These are phyloP conservation scores for Sinohyriopsis cumingii DNA, from an alignment of 2,888 invertebrate genomes.

Conservation along the genomic window DNA sequence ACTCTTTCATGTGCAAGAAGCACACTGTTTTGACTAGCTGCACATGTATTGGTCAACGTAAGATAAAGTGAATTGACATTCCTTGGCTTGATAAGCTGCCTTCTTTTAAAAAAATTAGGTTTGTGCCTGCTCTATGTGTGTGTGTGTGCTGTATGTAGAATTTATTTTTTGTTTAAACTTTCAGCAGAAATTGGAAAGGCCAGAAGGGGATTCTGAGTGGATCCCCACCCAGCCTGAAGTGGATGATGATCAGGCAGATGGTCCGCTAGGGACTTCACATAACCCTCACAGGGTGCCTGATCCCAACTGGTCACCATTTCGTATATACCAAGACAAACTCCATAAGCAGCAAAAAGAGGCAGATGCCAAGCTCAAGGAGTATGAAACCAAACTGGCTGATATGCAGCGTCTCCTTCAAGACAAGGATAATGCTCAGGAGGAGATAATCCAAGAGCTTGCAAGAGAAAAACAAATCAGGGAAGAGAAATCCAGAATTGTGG, in stretches of 20 bases:
- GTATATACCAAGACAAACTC: constrained; percentile 38
- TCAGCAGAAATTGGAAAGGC: background rate
- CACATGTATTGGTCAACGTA: too few relatives aligned
- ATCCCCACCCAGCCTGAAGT: constrained; percentile 1
- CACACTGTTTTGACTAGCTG: too few relatives aligned
- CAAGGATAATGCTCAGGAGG: constrained; percentile 44
- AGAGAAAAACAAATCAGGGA: constrained; percentile 51
- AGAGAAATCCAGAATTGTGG: constrained; percentile 36
- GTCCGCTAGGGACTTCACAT: background rate
- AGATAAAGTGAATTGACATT: too few relatives aligned
- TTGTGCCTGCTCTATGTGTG: too few relatives aligned
- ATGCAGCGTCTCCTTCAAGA: constrained; percentile 44
- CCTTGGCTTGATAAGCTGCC: too few relatives aligned
- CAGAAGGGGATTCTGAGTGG: constrained; percentile 12
- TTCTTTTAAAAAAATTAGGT: too few relatives aligned
- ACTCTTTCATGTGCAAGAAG: too few relatives aligned
- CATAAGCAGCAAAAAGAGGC: constrained; percentile 41
- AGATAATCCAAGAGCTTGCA: constrained; percentile 45
- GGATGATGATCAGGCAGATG: background rate
- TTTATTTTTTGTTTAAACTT: too few relatives aligned
- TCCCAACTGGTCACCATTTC: constrained; percentile 31
- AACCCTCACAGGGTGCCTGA: background rate
- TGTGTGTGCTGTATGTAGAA: too few relatives aligned
- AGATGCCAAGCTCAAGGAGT: constrained; percentile 41
- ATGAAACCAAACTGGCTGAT: constrained; percentile 43